Percentiles rank a stretch among this genome's conserved stretches.
Conservation (phyloP, 2,113 vertebrate genomes). For the Loxodonta africana region DNA sequence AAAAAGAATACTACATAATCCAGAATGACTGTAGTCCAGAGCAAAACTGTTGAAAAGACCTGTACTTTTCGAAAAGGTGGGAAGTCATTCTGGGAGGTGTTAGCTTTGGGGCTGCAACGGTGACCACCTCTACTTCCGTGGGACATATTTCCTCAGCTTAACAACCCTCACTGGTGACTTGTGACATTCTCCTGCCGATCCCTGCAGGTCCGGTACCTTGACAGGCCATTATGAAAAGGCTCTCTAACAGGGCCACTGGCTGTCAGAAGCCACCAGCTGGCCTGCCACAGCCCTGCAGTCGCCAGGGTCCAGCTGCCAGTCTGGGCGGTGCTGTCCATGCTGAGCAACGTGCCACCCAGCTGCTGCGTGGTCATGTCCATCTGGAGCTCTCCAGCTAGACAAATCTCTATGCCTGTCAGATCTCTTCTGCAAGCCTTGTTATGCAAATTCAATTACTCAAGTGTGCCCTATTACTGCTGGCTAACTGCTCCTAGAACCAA, state of each 20-base stretch:
- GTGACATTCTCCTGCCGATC: conserved; percentile 88
- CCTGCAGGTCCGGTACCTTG: conserved; percentile 90
- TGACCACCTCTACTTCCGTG: conserved; percentile 80
- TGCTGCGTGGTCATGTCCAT: conserved; percentile 94
- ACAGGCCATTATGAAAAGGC: conserved; percentile 91
- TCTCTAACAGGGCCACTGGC: conserved; percentile 90
- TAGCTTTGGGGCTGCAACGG: conserved; percentile 68
- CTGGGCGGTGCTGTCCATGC: conserved; percentile 92
- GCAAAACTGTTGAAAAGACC: conserved; percentile 39
- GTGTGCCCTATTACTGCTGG: conserved; percentile 93
- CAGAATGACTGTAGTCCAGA: conserved; percentile 3
- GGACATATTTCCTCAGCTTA: conserved; percentile 87
- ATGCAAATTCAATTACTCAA: conserved; percentile 98
- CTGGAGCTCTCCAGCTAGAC: conserved; percentile 93
- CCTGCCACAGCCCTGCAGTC: conserved; percentile 90
- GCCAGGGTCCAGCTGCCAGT: conserved; percentile 93
- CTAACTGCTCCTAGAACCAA: conserved; percentile 91
- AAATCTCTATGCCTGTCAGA: conserved; percentile 94
- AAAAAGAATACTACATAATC: neutral
- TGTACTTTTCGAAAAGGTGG: conserved; percentile 79
- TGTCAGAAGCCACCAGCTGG: conserved; percentile 95
- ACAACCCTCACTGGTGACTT: conserved; percentile 89
- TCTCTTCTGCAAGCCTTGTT: conserved; percentile 93
- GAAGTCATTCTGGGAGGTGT: conserved; percentile 73
- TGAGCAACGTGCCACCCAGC: conserved; percentile 95